Conservation (phyloP, 37 sponge, comb jelly and placozoan genomes). For the Mnemiopsis leidyi region DNA sequence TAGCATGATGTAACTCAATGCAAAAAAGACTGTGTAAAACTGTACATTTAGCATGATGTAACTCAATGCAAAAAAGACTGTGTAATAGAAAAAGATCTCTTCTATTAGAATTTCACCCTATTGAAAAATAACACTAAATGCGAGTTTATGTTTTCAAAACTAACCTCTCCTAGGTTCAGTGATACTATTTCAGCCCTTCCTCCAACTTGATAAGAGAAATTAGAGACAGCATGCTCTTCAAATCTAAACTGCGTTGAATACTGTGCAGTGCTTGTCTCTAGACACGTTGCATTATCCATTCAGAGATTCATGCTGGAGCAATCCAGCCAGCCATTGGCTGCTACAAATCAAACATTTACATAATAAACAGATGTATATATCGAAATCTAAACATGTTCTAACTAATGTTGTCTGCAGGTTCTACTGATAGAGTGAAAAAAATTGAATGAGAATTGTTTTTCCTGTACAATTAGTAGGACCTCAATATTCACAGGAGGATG, state of each 20-base stretch:
- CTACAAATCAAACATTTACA: no score
- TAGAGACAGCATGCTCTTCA: background rate
- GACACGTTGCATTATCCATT: constrained; percentile 20
- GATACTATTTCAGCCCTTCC: constrained; percentile 43
- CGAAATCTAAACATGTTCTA: no score
- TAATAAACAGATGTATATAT: no score
- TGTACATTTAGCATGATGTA: no score
- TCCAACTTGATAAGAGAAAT: constrained; percentile 33
- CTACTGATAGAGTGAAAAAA: no score
- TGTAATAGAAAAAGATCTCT: background rate
- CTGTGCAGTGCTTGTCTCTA: background rate
- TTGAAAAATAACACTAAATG: background rate
- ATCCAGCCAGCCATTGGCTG: constrained; percentile 34
- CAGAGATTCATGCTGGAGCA: constrained; percentile 34
- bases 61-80: no score
- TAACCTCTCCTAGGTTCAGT: constrained; percentile 5
- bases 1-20: no score
- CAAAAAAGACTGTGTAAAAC: no score
- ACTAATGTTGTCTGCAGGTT: no score
- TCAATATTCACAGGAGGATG: no score
- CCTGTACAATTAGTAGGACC: no score
- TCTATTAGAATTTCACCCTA: background rate
- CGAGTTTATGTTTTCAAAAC: background rate
- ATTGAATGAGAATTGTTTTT: no score
- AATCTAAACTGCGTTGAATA: background rate